Evolutionary conservation across 2,888 invertebrate species (phyloP).

Genomic region (Tetragnatha montana): DNA sequence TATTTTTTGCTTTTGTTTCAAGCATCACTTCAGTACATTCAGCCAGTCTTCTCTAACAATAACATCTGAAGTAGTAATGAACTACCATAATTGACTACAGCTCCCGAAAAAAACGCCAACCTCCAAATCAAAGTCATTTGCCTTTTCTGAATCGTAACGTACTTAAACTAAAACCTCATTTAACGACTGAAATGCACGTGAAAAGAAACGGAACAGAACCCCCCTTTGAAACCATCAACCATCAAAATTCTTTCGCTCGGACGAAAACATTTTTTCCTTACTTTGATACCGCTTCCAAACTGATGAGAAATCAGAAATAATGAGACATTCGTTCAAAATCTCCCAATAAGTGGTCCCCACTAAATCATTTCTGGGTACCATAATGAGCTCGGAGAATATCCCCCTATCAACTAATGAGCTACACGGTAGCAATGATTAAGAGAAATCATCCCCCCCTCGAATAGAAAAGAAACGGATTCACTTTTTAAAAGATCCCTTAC

Average conservation of each 20-base stretch:
- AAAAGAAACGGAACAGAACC: background rate
- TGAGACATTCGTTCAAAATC: background rate
- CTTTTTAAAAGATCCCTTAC: background rate
- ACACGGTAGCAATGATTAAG: background rate
- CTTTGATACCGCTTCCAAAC: too few relatives aligned
- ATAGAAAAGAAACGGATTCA: background rate
- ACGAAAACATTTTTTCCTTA: background rate
- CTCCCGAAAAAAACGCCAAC: background rate
- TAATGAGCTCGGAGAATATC: background rate
- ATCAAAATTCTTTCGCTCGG: background rate
- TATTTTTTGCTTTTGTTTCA: too few relatives aligned
- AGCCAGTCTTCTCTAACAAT: too few relatives aligned
- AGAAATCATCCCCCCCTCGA: background rate
- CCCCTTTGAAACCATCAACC: background rate
- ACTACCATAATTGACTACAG: too few relatives aligned
- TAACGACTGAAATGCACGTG: background rate
- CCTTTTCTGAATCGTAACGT: too few relatives aligned
- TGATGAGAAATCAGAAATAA: background rate
- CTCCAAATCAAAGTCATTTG: background rate
- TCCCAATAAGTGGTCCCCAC: background rate
- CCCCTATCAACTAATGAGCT: background rate
- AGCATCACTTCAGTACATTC: too few relatives aligned
- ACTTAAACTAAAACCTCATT: background rate
- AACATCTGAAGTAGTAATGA: too few relatives aligned
- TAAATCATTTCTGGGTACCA: background rate